These are phyloP conservation scores for Drosophila pseudoobscura DNA, from an alignment of 1,140 invertebrate genomes.

Conservation along the genomic window DNA sequence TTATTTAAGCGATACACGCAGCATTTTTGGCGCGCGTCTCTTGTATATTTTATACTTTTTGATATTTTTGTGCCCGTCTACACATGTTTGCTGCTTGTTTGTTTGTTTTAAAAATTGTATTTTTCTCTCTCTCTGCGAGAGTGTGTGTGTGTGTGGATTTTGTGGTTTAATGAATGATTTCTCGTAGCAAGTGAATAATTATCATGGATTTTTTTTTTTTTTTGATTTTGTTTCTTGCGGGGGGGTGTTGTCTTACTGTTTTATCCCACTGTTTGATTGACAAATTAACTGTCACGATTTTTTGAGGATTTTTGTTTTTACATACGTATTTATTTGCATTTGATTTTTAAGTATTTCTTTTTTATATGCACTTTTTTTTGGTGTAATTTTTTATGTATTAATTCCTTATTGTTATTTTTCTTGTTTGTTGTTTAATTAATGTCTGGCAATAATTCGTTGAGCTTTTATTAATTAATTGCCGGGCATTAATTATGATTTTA, in stretches of 20 bases:
- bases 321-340: slow-evolving; percentile 30
- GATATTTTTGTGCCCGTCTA: slow-evolving; percentile 63
- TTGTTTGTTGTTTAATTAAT: slow-evolving; percentile 52
- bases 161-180: slow-evolving; percentile 40
- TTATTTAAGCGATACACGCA: slow-evolving; percentile 81
- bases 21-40: slow-evolving; percentile 70
- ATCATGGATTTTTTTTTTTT: slow-evolving; percentile 53
- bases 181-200: slow-evolving; percentile 73
- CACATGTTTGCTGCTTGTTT: slow-evolving; percentile 75
- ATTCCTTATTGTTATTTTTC: slow-evolving; percentile 52
- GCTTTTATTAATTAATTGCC: slow-evolving; percentile 20
- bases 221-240: neutral
- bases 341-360: slow-evolving; percentile 31
- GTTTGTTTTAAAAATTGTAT: slow-evolving; percentile 71
- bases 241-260: slow-evolving; percentile 33
- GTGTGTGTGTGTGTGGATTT: slow-evolving; percentile 68
- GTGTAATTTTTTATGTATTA: slow-evolving; percentile 41
- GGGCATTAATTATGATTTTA: no score
- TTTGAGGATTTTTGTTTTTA: slow-evolving; percentile 33
- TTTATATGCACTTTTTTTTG: slow-evolving; percentile 18
- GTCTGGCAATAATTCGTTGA: slow-evolving; percentile 28
- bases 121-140: slow-evolving; percentile 11
- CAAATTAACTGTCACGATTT: slow-evolving; percentile 74
- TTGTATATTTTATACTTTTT: slow-evolving; percentile 74
- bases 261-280: slow-evolving; percentile 50